Evolutionary conservation across 1,140 invertebrate genomes (phyloP).

Genomic region (Drosophila mayri): DNA sequence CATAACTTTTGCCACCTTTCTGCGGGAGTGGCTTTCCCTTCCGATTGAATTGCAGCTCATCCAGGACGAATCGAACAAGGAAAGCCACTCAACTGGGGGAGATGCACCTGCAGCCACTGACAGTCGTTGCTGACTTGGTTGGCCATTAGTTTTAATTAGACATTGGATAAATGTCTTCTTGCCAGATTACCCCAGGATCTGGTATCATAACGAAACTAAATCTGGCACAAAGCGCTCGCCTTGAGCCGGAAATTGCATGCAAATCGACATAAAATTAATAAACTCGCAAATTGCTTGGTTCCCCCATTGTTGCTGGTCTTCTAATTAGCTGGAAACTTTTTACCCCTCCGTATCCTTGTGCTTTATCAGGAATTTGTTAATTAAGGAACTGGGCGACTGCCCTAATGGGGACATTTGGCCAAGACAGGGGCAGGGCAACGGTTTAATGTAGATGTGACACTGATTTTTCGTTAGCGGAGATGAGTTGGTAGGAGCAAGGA

Average conservation of each 20-base stretch:
- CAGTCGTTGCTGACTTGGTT: conserved; percentile 12
- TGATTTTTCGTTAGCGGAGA: conserved; percentile 36
- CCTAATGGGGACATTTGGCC: conserved; percentile 44
- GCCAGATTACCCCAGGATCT: conserved; percentile 50
- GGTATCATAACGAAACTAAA: conserved; percentile 45
- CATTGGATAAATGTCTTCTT: conserved; percentile 52
- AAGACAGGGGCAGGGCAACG: conserved; percentile 12
- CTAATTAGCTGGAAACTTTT: conserved; percentile 78
- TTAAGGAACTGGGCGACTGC: conserved; percentile 50
- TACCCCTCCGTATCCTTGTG: conserved; percentile 39
- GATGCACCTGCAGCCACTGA: conserved; percentile 39
- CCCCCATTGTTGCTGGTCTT: conserved; percentile 17
- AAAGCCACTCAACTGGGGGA: conserved; percentile 61
- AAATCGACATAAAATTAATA: conserved; percentile 82
- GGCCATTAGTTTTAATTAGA: conserved; percentile 75
- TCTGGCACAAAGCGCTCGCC: conserved; percentile 58
- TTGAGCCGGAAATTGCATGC: conserved; percentile 74
- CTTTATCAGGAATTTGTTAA: conserved; percentile 61
- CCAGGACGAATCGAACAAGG: conserved; percentile 58
- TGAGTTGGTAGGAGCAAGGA: background rate
- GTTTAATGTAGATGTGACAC: conserved; percentile 59
- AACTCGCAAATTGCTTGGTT: conserved; percentile 71
- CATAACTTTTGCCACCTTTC: conserved; percentile 67
- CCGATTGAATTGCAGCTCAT: conserved; percentile 67
- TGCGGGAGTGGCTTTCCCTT: conserved; percentile 40